phyloP scores from a whole-genome alignment of 2,888 invertebrate genomes.

The Agrotis clavis region DNA sequence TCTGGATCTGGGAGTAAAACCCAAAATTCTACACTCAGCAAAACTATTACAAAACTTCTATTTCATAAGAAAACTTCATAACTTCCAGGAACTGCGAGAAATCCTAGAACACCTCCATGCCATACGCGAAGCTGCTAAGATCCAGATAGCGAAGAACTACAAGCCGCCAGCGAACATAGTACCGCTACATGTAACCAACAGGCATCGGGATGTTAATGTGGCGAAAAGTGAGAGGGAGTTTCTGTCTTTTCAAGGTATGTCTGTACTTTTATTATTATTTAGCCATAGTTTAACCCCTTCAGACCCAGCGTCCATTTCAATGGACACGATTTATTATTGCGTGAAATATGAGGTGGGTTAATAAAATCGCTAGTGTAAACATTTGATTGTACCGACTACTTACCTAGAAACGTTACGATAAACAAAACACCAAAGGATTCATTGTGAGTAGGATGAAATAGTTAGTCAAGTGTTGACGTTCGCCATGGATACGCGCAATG shows the following conservation, averaged over 20 bases:
- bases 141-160: slow-evolving; percentile 79
- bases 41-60: not conserved
- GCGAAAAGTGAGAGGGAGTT: slow-evolving; percentile 88
- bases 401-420: no score
- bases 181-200: slow-evolving; percentile 79
- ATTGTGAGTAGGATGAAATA: no score
- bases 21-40: not conserved
- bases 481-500: no score
- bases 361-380: no score
- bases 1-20: not conserved
- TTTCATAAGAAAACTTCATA: not conserved
- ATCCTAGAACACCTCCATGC: slow-evolving; percentile 85
- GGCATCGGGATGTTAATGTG: slow-evolving; percentile 87
- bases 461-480: no score
- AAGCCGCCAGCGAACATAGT: slow-evolving; percentile 82
- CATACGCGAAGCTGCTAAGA: slow-evolving; percentile 81
- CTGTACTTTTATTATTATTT: not conserved
- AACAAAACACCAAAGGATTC: no score
- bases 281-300: not conserved
- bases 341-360: no score
- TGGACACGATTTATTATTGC: no score
- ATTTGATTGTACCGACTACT: no score
- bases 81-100: slow-evolving; percentile 80
- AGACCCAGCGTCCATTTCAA: no score
- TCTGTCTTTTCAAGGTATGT: slow-evolving; percentile 87